Base-by-base conservation (phyloP, 2,888 invertebrate species). In the Mamestra brassicae region DNA sequence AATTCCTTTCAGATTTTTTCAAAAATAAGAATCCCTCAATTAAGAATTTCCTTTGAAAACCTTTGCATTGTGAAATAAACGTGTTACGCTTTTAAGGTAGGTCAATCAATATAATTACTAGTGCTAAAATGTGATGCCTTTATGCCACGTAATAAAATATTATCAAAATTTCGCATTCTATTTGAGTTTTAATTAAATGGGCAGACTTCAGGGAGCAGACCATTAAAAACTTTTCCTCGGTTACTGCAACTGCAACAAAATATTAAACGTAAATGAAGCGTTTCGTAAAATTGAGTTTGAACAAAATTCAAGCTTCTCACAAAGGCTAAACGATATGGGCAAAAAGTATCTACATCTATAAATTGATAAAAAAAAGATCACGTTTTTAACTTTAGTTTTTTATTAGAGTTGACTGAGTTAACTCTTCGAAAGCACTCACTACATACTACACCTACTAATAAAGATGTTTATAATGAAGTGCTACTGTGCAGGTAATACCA, bases 151-250 rank as follows among this genome's bases (percentile, higher is more conserved):
- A 17, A 11, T 26, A 67, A 6, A 62, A 62, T 26, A 36, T 26
- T 8, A 50, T 17, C 38, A 42, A 38, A 69, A 47, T 26, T 13
- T 52, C 52, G 3, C 38, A 45, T 50, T 1, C 7, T 10, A n/a
- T 36, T 76, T 47, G 11, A 58, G n/a, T 63, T 79, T 67, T 80
- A 80, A 80, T 67, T 52, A 63, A 63, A 75, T 45, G 17, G 34
- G 34, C 47, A 26, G 34, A 38, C 8, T 11, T 42, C 45, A 26
- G 61, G 45, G 10, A 26, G 38, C 38, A 15, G 38, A 47, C 13
- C 7, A 66, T 79, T 74, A 65, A 36, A 66, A 79, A 79, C 34
- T 69, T 62, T 45, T 0, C 10, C n/a, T 57, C 10, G 15, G 45
- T 68, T 65, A 42, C 26, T 26, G 26, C 6, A 60, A 75, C 15